Conservation (phyloP, 2,797 vertebrate genomes). For the Esox masquinongy region DNA sequence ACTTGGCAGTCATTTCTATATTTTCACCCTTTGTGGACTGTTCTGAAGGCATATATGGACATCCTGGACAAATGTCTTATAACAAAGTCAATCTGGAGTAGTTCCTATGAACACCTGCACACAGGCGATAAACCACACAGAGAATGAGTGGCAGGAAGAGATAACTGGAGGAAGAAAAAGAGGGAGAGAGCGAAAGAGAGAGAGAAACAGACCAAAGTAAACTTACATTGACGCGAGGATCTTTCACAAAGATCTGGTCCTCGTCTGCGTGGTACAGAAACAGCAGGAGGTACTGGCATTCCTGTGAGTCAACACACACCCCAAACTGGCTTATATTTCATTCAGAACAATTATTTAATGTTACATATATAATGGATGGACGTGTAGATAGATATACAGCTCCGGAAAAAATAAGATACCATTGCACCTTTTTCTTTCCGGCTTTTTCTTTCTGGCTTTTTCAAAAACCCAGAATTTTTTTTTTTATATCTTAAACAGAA, state of each 20-base stretch:
- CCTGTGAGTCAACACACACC: conserved; percentile 20
- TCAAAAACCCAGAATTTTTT: no score
- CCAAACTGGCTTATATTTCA: background rate
- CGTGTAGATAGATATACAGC: background rate
- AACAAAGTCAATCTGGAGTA: no score
- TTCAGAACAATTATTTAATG: background rate
- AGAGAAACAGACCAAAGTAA: background rate
- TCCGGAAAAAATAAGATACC: no score
- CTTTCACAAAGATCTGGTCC: conserved; percentile 25
- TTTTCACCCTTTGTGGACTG: no score
- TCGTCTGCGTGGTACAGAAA: conserved; percentile 44
- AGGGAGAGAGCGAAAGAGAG: no score
- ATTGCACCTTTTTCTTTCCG: no score
- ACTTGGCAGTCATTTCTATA: no score
- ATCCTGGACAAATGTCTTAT: no score
- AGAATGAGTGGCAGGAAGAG: background rate
- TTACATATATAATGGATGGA: background rate
- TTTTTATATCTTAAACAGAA: no score
- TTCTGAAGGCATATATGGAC: no score
- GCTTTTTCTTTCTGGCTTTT: no score
- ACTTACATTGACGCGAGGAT: conserved; percentile 51
- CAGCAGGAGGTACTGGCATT: conserved; percentile 64
- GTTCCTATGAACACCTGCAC: background rate
- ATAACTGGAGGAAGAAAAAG: no score
- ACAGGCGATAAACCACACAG: background rate